Conservation (phyloP, 2,113 vertebrate genomes). For the Brachirus orientalis region DNA sequence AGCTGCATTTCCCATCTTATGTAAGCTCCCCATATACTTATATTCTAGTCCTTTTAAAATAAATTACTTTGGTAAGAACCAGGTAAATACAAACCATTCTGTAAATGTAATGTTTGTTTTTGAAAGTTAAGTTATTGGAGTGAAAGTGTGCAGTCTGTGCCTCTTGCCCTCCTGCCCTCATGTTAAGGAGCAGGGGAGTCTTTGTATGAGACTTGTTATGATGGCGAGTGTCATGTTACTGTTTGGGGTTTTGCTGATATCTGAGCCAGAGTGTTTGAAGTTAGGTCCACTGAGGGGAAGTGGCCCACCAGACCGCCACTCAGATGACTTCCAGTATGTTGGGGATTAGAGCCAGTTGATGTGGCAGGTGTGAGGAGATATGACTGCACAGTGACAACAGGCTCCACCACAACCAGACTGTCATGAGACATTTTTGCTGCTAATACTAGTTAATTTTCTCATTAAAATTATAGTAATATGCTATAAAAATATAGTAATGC, state of each 20-base stretch:
- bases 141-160: constrained; percentile 1
- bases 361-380: constrained; percentile 75
- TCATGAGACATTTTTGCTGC: not conserved
- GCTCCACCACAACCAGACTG: constrained; percentile 6
- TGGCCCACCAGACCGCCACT: constrained; percentile 68
- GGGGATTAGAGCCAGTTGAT: constrained; percentile 76
- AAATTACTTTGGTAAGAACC: not conserved
- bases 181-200: constrained; percentile 14
- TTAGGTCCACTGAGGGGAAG: constrained; percentile 73
- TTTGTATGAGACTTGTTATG: constrained; percentile 60
- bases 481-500: too few relatives aligned
- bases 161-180: not conserved
- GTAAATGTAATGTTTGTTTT: not conserved
- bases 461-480: too few relatives aligned
- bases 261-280: constrained; percentile 77
- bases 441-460: not conserved
- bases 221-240: constrained; percentile 72
- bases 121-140: not conserved
- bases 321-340: constrained; percentile 83
- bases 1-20: not conserved
- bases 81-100: not conserved
- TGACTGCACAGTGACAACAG: constrained; percentile 39
- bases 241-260: constrained; percentile 73
- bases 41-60: not conserved
- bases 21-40: not conserved